Evolutionary conservation across 64 coral and sea anemone species (phyloP).

Genomic region (Platygyra sinensis): DNA sequence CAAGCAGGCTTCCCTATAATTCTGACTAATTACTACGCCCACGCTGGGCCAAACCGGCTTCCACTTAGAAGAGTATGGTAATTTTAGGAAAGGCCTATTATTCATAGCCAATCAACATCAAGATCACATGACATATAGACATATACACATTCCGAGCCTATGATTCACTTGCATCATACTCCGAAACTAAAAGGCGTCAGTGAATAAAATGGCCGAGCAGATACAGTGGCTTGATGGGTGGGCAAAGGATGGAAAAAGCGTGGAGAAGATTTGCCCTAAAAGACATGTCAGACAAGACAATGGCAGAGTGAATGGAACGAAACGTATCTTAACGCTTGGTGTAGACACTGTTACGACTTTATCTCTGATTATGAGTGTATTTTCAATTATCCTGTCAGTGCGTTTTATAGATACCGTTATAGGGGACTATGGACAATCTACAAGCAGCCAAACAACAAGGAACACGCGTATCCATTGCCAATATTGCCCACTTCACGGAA

Average conservation of each 20-base stretch:
- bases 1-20: no score
- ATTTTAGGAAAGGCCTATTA: no score
- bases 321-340: not conserved
- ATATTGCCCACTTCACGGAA: conserved; percentile 9
- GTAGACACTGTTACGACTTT: not conserved
- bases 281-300: conserved; percentile 11
- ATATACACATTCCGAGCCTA: no score
- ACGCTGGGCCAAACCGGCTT: no score
- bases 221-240: not conserved
- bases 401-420: no score
- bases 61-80: no score
- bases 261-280: conserved; percentile 27
- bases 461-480: not conserved
- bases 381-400: not conserved
- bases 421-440: not conserved
- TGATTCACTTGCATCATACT: no score
- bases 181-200: no score
- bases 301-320: not conserved
- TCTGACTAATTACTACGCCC: no score
- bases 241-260: not conserved
- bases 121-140: no score
- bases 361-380: conserved; percentile 14
- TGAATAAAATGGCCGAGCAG: no score
- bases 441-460: not conserved
- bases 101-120: no score